Evolutionary conservation across 2,888 invertebrate genomes (phyloP), one percentile per base, ranked within the genome.

Genomic region (Caenorhabditis japonica): DNA sequence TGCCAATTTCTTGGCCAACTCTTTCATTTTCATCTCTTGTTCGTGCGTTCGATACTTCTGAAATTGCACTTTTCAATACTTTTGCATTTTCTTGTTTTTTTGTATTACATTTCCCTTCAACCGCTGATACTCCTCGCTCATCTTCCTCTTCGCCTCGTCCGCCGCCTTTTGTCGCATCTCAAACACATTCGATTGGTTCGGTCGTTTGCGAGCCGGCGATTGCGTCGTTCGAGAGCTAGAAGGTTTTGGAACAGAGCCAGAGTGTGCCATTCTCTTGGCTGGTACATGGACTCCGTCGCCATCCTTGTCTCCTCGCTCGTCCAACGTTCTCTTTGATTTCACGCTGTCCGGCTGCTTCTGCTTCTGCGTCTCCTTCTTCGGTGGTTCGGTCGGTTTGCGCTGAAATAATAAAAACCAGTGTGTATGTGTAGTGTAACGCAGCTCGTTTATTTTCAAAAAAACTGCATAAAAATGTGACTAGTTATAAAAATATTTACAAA

Each of bases 191-290:
- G n/a, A 7, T 5, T 44, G 44, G 12, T 12, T 56, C 30, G 43
- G 51, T 19, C 46, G 69, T 27, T 27, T 47, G 7, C 33, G 17
- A 4, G 5, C 7, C 19, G 21, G 3, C 8, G 10, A 13, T 13
- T 17, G 21, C 7, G 19, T 7, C 21, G n/a, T 19, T 15, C 15
- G 36, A 33, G 15, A n/a, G 39, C 34, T 52, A 3, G 68, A 34
- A 7, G 58, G 36, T 8, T 13, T 39, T 1, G 51, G 51, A 21
- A 27, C 25, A 5, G 68, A 58, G 15, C 30, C 46, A 3, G 43
- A 21, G 27, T 68, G 68, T 3, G 68, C 68, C 36, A 44, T 58
- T 38, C 68, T 23, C 21, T 68, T 68, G 13, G 58, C 49, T 21
- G 68, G 68, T n/a, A 58, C 38, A 25, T 68, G 58, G 2, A 51